Percentiles rank a stretch among this genome's conserved stretches.
phyloP scores from a whole-genome alignment of 2,888 invertebrate genomes.

The Zhengitettix transpicula region DNA sequence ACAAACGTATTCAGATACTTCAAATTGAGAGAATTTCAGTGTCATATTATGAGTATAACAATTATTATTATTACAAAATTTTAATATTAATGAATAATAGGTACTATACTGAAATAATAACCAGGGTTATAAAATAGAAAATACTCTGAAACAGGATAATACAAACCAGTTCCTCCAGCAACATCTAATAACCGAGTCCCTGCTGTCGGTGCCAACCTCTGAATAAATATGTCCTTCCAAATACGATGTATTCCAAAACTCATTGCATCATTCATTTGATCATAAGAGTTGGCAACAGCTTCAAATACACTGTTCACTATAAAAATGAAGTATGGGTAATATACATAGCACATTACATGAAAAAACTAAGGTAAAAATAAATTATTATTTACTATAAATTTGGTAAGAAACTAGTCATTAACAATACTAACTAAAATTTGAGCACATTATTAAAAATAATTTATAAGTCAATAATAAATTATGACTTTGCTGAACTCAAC shows the following conservation, averaged over 20 bases:
- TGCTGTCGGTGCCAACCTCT: conserved; percentile 54
- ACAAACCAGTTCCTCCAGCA: conserved; percentile 89
- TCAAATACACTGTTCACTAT: conserved; percentile 85
- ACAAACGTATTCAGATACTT: no score
- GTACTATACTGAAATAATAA: background rate
- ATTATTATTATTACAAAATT: no score
- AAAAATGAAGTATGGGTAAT: conserved; percentile 16
- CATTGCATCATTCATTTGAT: conserved; percentile 97
- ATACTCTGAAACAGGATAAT: background rate
- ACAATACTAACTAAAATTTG: no score
- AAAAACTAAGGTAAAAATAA: conserved; percentile 1
- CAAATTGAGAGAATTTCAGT: no score
- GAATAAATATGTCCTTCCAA: conserved; percentile 92
- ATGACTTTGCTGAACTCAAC: no score
- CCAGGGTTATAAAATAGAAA: background rate
- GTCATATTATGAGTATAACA: no score
- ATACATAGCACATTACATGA: conserved; percentile 2
- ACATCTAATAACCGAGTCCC: conserved; percentile 76
- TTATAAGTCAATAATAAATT: no score
- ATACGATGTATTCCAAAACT: conserved; percentile 84
- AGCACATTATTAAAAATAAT: no score
- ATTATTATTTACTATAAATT: background rate
- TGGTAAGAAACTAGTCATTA: background rate
- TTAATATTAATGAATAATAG: no score
- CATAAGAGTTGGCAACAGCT: conserved; percentile 85